Evolutionary conservation across 2,888 invertebrate genomes (phyloP).

Genomic region (Busseola fusca): DNA sequence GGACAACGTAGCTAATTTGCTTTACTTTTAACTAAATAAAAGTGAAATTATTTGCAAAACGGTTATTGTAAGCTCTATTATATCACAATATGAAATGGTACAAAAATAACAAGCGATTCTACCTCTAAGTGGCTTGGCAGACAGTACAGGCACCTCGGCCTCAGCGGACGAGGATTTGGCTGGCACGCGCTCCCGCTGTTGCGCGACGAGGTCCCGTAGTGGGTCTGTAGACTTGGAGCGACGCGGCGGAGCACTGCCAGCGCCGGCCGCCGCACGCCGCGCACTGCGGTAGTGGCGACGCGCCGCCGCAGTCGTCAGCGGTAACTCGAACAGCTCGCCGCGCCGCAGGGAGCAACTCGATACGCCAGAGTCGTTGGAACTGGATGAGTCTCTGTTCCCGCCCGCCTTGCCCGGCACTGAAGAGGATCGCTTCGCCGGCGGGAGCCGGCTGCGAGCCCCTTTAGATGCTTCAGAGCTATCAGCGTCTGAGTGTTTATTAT

Average conservation of each 20-base stretch:
- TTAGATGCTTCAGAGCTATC: constrained; percentile 82
- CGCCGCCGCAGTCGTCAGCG: constrained; percentile 87
- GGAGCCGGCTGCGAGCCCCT: constrained; percentile 60
- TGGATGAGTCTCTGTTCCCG: constrained; percentile 93
- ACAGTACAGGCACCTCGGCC: constrained; percentile 92
- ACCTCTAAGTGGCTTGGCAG: constrained; percentile 88
- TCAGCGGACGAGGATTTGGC: constrained; percentile 93
- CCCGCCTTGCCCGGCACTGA: constrained; percentile 91
- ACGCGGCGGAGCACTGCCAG: constrained; percentile 90
- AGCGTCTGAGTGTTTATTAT: constrained; percentile 79
- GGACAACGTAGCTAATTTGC: neutral
- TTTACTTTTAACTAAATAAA: neutral
- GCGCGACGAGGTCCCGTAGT: constrained; percentile 86
- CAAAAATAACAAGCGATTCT: constrained; percentile 20
- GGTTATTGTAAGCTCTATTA: neutral
- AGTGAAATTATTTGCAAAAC: neutral
- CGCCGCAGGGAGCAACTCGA: constrained; percentile 91
- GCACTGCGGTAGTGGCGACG: constrained; percentile 89
- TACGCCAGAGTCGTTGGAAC: constrained; percentile 95
- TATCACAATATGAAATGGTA: neutral
- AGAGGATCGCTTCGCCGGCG: constrained; percentile 65
- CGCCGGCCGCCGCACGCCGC: constrained; percentile 88
- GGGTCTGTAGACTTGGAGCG: constrained; percentile 92
- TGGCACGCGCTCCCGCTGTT: constrained; percentile 89
- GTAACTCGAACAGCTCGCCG: constrained; percentile 88